These are phyloP conservation scores for Indicator indicator DNA, from an alignment of 2,113 vertebrate genomes.

Conservation along the genomic window DNA sequence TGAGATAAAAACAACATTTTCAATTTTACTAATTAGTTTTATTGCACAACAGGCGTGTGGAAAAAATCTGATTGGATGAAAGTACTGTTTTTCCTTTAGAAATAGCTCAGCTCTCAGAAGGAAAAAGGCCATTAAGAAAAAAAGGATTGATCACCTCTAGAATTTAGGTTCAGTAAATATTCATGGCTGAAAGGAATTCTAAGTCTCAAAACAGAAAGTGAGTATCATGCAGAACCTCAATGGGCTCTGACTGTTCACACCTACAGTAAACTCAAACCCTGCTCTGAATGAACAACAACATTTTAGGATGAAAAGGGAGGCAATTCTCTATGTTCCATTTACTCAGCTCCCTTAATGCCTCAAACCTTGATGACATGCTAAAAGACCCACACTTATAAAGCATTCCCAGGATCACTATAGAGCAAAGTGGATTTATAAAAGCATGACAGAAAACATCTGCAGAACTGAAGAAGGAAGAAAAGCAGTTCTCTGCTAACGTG, in stretches of 20 bases:
- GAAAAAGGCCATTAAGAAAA: not conserved
- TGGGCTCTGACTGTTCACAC: not conserved
- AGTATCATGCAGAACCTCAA: not conserved
- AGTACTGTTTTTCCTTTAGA: not conserved
- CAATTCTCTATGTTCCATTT: not conserved
- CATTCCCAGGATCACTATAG: not conserved
- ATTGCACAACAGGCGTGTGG: not conserved
- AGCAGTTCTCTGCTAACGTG: not conserved
- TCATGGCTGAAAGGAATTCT: not conserved
- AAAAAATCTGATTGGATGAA: not conserved
- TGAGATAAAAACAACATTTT: not conserved
- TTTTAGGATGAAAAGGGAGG: not conserved
- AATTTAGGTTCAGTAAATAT: not conserved
- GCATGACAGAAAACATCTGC: not conserved
- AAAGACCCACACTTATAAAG: not conserved
- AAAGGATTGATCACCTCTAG: not conserved
- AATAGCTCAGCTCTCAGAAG: not conserved
- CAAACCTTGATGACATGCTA: not conserved
- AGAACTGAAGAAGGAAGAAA: not conserved
- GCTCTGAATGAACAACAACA: not conserved
- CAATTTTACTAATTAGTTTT: not conserved
- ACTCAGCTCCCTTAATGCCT: not conserved
- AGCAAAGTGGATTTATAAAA: not conserved
- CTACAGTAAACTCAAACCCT: not conserved
- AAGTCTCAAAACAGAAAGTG: not conserved